These are phyloP conservation scores for Leistus spinibarbis DNA, from an alignment of 2,888 invertebrate species.

Conservation along the genomic window DNA sequence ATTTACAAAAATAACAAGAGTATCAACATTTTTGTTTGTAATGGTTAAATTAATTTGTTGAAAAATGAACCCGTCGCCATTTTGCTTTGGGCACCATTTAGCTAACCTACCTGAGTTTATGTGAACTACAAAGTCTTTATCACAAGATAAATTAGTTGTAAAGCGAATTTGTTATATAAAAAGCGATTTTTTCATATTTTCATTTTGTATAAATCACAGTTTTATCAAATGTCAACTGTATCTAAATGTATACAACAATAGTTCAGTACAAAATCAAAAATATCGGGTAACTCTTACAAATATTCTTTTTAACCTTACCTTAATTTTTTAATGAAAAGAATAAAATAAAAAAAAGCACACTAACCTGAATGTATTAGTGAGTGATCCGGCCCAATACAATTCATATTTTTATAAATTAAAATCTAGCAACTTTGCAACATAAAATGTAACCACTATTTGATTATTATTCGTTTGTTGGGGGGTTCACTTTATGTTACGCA, in stretches of 20 bases:
- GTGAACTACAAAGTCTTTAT: slow-evolving; percentile 17
- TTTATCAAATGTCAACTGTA: slow-evolving; percentile 10
- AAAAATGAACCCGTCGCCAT: not conserved
- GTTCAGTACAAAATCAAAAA: not conserved
- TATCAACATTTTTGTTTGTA: not conserved
- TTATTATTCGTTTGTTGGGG: too few relatives aligned
- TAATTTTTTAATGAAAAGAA: not conserved
- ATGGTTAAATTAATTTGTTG: not conserved
- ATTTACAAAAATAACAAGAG: not conserved
- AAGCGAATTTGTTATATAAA: slow-evolving; percentile 24
- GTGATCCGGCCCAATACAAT: slow-evolving; percentile 37
- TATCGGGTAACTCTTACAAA: not conserved
- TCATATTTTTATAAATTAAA: slow-evolving; percentile 9
- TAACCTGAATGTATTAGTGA: slow-evolving; percentile 38
- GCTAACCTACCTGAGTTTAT: slow-evolving; percentile 37
- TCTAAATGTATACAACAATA: not conserved
- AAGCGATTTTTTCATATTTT: slow-evolving; percentile 19
- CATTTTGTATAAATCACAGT: slow-evolving; percentile 33
- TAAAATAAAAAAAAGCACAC: slow-evolving; percentile 33
- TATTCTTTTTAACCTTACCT: slow-evolving; percentile 26
- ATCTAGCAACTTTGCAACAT: not conserved
- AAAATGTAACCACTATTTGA: not conserved
- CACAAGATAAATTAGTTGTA: slow-evolving; percentile 32
- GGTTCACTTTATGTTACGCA: slow-evolving; percentile 17
- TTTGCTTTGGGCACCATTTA: slow-evolving; percentile 16